Percentiles rank a stretch among this genome's conserved stretches.
Conservation (phyloP, 2,797 vertebrate species). For the Chloroceryle inda region DNA sequence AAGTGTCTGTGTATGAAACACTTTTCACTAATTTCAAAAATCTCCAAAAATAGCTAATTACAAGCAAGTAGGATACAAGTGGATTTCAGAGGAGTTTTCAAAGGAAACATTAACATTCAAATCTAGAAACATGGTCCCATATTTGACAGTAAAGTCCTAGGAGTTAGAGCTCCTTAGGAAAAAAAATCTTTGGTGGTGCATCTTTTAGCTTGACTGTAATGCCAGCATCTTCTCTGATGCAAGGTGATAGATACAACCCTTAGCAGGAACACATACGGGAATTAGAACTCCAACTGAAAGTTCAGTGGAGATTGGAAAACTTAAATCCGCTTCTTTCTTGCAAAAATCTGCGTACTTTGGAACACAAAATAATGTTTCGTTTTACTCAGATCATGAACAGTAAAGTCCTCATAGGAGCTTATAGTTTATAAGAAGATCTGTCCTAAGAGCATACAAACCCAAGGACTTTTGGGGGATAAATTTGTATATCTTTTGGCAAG, state of each 20-base stretch:
- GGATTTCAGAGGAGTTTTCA: neutral
- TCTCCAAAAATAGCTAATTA: neutral
- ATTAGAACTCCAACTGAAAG: neutral
- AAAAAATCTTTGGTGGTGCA: neutral
- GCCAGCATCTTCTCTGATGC: neutral
- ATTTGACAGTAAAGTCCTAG: neutral
- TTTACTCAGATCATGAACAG: neutral
- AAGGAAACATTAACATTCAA: neutral
- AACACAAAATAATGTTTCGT: neutral
- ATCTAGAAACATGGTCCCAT: neutral
- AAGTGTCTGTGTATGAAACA: neutral
- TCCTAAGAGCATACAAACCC: neutral
- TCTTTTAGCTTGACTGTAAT: neutral
- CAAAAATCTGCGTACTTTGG: neutral
- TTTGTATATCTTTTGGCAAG: neutral
- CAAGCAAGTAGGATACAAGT: neutral
- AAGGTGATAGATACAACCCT: neutral
- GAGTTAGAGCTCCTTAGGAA: neutral
- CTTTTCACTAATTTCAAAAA: neutral
- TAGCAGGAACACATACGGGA: neutral
- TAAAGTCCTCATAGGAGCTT: neutral
- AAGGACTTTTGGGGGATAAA: neutral
- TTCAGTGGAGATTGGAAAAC: neutral
- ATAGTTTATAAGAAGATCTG: neutral
- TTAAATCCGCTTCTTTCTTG: neutral